A percentile compares a stretch with the other conserved stretches of the same genome.
Evolutionary conservation across 2,797 vertebrate species (phyloP).

Genomic region (Megaceryle alcyon): DNA sequence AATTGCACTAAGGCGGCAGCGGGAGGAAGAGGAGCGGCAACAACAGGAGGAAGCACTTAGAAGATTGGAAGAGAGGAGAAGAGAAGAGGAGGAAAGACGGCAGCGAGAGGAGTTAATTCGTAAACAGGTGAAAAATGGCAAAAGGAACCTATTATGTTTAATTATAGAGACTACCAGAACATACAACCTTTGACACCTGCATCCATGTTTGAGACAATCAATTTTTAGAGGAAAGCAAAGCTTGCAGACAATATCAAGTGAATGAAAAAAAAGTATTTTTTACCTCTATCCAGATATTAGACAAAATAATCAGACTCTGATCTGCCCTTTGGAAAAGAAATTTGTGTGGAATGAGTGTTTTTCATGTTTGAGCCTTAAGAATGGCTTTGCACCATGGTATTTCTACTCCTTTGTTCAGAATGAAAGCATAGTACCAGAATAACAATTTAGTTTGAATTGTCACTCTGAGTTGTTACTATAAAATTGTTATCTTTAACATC

Average conservation of each 20-base stretch:
- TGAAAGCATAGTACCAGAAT: neutral
- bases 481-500: neutral
- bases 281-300: neutral
- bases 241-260: neutral
- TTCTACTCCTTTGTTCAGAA: neutral
- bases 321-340: neutral
- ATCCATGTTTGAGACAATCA: accelerated
- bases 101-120: slow-evolving; percentile 92
- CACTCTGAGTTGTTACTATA: neutral
- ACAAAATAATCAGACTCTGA: accelerated
- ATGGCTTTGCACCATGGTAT: neutral
- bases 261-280: neutral
- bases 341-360: neutral
- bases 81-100: slow-evolving; percentile 90
- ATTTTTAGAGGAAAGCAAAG: neutral
- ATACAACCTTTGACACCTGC: neutral
- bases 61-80: slow-evolving; percentile 87
- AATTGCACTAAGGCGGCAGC: slow-evolving; percentile 87
- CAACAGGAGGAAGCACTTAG: slow-evolving; percentile 93
- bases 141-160: neutral
- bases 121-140: slow-evolving; percentile 86
- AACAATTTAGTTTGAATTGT: neutral
- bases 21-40: slow-evolving; percentile 88
- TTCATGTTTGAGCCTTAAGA: neutral
- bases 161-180: neutral